Conservation (phyloP, 2,113 vertebrate genomes). For the Dromas ardeola region DNA sequence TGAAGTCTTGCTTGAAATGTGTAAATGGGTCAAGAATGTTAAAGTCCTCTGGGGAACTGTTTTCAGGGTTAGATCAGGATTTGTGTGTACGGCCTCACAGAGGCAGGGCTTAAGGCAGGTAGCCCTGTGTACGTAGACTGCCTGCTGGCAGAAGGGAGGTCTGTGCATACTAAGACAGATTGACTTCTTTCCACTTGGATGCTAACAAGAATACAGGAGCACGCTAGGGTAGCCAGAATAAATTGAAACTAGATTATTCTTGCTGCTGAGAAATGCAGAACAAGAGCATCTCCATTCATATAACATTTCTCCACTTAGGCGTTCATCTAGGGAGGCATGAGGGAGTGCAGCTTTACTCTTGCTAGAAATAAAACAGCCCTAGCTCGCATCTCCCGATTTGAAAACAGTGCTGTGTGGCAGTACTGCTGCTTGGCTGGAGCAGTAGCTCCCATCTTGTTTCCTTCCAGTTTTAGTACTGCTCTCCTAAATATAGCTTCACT, state of each 20-base stretch:
- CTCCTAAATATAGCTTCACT: not conserved
- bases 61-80: not conserved
- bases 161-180: not conserved
- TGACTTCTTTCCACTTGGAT: not conserved
- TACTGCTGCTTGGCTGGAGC: not conserved
- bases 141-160: not conserved
- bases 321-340: not conserved
- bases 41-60: not conserved
- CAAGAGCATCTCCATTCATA: not conserved
- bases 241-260: not conserved
- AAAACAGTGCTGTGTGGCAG: not conserved
- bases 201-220: not conserved
- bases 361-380: not conserved
- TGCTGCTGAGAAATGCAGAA: not conserved
- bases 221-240: not conserved
- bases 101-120: not conserved
- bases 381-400: not conserved
- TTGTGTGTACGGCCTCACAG: not conserved
- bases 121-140: accelerated
- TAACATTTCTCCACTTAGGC: not conserved
- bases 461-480: not conserved
- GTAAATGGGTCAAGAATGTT: not conserved
- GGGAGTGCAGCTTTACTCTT: not conserved
- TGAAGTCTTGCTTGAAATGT: not conserved
- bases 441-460: not conserved